These are phyloP conservation scores for Apaloderma vittatum DNA, from an alignment of 2,113 vertebrate species.

Conservation along the genomic window DNA sequence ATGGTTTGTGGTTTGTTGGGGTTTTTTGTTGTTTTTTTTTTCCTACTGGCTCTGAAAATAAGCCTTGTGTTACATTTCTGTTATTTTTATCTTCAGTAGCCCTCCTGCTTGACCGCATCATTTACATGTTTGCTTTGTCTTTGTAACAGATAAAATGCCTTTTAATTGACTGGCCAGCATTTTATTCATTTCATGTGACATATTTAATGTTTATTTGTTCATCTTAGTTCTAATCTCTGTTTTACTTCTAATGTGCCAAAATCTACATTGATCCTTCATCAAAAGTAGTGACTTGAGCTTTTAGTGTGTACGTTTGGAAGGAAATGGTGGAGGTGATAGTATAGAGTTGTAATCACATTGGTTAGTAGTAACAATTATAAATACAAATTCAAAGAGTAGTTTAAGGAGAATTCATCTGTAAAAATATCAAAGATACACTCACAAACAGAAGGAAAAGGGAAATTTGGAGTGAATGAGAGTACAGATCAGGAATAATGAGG, in stretches of 20 bases:
- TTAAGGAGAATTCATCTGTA: neutral
- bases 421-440: neutral
- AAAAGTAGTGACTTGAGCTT: neutral
- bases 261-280: neutral
- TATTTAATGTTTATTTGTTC: neutral
- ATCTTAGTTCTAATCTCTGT: neutral
- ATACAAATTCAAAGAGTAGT: neutral
- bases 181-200: neutral
- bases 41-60: neutral
- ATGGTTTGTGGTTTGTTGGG: neutral
- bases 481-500: neutral
- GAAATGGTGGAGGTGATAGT: neutral
- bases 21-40: neutral
- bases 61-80: neutral
- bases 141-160: neutral
- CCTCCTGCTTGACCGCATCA: neutral
- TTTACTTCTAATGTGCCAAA: neutral
- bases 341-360: accelerated
- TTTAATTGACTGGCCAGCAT: neutral
- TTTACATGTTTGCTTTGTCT: neutral
- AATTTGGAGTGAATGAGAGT: neutral
- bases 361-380: neutral
- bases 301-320: neutral
- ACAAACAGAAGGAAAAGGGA: neutral
- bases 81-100: neutral